phyloP scores from a whole-genome alignment of 1,140 invertebrate genomes.

The Macrobrachium rosenbergii region DNA sequence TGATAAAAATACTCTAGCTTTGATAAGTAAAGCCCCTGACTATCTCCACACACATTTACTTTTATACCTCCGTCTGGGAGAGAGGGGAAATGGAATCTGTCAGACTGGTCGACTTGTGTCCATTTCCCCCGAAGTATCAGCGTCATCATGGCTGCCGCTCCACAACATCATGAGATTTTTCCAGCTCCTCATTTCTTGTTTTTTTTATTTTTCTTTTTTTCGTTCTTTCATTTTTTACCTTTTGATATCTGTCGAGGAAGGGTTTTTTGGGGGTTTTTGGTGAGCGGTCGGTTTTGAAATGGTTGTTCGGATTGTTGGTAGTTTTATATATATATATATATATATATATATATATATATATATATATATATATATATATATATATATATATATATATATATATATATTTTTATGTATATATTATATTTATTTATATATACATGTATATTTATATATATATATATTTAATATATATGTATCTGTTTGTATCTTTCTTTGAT shows the following conservation, averaged over 20 bases:
- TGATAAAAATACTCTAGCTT: neutral
- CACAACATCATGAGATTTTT: no score
- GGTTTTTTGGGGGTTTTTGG: no score
- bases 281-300: no score
- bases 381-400: no score
- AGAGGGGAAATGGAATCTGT: no score
- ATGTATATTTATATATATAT: no score
- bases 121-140: no score
- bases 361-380: neutral
- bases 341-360: slow-evolving; percentile 1
- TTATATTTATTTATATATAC: no score
- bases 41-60: neutral
- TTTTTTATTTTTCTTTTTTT: neutral
- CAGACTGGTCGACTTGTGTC: no score
- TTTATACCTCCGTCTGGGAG: no score
- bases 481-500: neutral
- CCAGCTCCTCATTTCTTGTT: neutral
- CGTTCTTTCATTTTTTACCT: neutral
- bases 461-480: neutral
- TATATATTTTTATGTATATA: neutral
- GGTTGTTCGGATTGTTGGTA: neutral
- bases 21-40: neutral
- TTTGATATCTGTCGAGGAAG: no score
- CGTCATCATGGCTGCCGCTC: no score
- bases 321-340: neutral